Percentiles rank a stretch among this genome's conserved stretches.
Conservation (phyloP, 1,140 invertebrate genomes). For the Drosophila saltans region DNA sequence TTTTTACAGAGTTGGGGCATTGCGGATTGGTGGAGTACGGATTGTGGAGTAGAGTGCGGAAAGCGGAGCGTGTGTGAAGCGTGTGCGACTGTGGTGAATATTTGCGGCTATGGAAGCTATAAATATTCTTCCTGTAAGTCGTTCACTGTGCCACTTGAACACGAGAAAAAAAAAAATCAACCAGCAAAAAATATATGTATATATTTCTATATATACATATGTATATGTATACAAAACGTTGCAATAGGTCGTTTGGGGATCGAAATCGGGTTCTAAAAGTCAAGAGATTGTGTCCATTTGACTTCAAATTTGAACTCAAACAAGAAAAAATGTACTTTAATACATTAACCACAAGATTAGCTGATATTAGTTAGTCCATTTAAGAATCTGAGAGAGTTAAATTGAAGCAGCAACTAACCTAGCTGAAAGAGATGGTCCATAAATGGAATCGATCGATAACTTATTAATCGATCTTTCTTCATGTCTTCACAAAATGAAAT, state of each 20-base stretch:
- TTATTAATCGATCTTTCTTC: no score
- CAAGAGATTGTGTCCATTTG: background rate
- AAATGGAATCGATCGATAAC: no score
- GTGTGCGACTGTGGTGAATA: slow-evolving; percentile 52
- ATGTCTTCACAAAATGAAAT: no score
- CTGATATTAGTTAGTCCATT: background rate
- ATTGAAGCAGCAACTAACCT: no score
- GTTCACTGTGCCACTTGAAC: slow-evolving; percentile 51
- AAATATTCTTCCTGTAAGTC: slow-evolving; percentile 62
- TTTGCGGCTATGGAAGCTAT: slow-evolving; percentile 57
- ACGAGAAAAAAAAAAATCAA: background rate
- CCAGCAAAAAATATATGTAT: background rate
- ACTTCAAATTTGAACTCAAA: background rate
- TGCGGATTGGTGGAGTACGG: background rate
- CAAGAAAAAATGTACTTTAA: background rate
- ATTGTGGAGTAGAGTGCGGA: background rate
- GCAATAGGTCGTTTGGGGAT: slow-evolving; percentile 9
- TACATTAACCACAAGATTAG: background rate
- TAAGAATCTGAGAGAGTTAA: no score
- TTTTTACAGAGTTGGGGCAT: background rate
- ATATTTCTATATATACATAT: no score
- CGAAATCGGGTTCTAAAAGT: slow-evolving; percentile 5
- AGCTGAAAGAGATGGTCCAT: no score
- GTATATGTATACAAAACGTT: background rate
- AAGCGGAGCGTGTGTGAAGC: slow-evolving; percentile 4